Conservation (phyloP, 2,113 vertebrate species). For the Nesogale talazaci region DNA sequence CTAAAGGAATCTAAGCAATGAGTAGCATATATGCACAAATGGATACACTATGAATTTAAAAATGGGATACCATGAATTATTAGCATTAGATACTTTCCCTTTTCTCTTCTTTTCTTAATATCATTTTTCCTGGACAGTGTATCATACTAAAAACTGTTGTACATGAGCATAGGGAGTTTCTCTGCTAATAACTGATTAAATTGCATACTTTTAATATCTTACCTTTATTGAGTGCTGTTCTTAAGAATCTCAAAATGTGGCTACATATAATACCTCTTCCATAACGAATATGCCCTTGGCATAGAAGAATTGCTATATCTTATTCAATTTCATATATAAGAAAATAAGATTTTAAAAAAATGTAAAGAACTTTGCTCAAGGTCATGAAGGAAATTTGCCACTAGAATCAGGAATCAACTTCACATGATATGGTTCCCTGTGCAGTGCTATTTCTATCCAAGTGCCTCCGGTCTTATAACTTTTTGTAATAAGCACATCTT, state of each 20-base stretch:
- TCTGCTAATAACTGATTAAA: background rate
- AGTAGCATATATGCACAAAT: slow-evolving; percentile 11
- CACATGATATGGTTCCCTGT: background rate
- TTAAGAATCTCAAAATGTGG: slow-evolving; percentile 17
- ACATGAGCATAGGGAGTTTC: background rate
- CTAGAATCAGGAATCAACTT: slow-evolving; percentile 18
- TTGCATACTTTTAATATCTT: background rate
- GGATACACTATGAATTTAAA: background rate
- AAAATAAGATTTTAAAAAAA: slow-evolving; percentile 43
- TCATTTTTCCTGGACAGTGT: background rate
- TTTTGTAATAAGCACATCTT: slow-evolving; percentile 12
- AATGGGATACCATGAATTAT: slow-evolving; percentile 8
- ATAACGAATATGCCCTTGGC: slow-evolving; percentile 30
- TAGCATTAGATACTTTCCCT: slow-evolving; percentile 20
- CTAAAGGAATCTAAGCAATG: slow-evolving; percentile 9
- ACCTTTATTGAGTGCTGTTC: background rate
- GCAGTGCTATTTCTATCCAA: slow-evolving; percentile 18
- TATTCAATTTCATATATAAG: background rate
- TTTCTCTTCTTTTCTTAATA: background rate
- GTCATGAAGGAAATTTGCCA: slow-evolving; percentile 13
- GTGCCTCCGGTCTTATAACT: slow-evolving; percentile 17
- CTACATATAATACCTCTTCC: slow-evolving; percentile 4
- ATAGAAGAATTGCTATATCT: background rate
- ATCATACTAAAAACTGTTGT: background rate
- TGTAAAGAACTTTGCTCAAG: slow-evolving; percentile 29